Evolutionary conservation across 2,113 vertebrate genomes (phyloP), one percentile per base, ranked within the genome.

Genomic region (Pampusana beccarii): DNA sequence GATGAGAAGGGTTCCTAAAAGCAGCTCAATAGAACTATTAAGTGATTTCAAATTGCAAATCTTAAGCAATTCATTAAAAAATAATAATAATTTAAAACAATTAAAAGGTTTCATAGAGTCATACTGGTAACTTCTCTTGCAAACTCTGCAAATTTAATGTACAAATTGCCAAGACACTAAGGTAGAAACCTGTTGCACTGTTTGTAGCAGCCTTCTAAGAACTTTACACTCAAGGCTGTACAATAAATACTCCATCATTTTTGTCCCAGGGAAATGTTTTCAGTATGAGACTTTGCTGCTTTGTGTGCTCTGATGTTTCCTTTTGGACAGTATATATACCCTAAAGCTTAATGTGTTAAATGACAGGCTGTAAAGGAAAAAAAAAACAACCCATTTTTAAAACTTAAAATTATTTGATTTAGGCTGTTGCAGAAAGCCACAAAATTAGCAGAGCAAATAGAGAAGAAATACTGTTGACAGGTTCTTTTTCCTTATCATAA

Each of bases 391-490:
- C 42, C 42, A 0, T 20, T 72, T 70, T 54, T 53, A 70, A 31
- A 90, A 73, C 60, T 79, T 64, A 86, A 88, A 83, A 75, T 57
- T 0, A 60, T 57, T 92, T 94, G 34, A 78, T 95, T 92, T 84
- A 64, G 53, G 61, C 26, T 69, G 48, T 81, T 95, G 72, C 4
- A 4, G 87, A 88, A 95, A 90, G 44, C 75, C 80, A 65, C 65
- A 84, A 65, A 92, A 79, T 57, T 88, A 91, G 44, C 31, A 66
- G 67, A 94, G 64, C 79, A 86, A 88, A 78, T 77, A 78, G 80
- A 93, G 82, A 93, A 73, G 92, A 93, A 94, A 81, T 58, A 67
- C 53, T 57, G n/a, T 81, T 95, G 93, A 89, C 69, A 75, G 44
- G 61, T 95, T 94, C n/a, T 36, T 81, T 89, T 95, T 93, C 77